Conservation (phyloP, 2,888 invertebrate species). For the Mycalesis mineus region DNA sequence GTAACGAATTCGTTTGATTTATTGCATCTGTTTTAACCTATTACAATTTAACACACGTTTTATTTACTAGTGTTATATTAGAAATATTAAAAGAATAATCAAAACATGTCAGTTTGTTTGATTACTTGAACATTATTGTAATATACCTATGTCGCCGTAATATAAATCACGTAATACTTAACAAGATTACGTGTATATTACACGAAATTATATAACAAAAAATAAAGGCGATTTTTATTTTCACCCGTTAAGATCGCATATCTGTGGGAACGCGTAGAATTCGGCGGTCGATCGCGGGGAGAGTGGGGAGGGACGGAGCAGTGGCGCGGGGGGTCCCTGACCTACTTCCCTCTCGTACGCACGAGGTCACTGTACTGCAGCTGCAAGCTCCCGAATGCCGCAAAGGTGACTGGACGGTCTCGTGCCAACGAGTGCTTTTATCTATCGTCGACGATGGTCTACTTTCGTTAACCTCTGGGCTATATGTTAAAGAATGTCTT, state of each 20-base stretch:
- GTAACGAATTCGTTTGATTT: too few relatives aligned
- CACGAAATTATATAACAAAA: background rate
- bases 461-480: conserved; percentile 14
- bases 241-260: conserved; percentile 20
- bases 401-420: conserved; percentile 62
- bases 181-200: background rate
- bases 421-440: conserved; percentile 16
- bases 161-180: too few relatives aligned
- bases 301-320: conserved; percentile 19
- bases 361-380: conserved; percentile 77
- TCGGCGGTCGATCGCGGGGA: conserved; percentile 72
- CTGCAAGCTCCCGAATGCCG: conserved; percentile 66
- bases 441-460: conserved; percentile 14
- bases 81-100: too few relatives aligned
- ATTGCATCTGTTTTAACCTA: too few relatives aligned
- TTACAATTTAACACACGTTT: too few relatives aligned
- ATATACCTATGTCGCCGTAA: too few relatives aligned
- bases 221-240: background rate
- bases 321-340: conserved; percentile 47
- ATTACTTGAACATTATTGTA: too few relatives aligned
- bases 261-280: conserved; percentile 37
- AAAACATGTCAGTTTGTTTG: too few relatives aligned
- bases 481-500: background rate
- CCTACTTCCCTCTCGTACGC: conserved; percentile 61
- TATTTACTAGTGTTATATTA: too few relatives aligned